Evolutionary conservation across 2,113 vertebrate genomes (phyloP).

Genomic region (Mormyrus lacerda): DNA sequence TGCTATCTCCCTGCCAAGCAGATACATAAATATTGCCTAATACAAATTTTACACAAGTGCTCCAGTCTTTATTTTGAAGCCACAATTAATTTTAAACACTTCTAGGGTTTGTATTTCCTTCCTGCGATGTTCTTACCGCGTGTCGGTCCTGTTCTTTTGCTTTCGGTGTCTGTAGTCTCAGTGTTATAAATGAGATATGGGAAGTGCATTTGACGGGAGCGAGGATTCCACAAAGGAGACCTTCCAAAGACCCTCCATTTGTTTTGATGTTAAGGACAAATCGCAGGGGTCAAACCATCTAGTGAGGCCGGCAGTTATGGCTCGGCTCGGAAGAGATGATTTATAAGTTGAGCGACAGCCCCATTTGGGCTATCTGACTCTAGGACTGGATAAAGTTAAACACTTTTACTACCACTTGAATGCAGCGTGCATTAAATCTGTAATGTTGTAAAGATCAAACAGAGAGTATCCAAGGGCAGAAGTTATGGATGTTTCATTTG

Average conservation of each 20-base stretch:
- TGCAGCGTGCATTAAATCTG: neutral
- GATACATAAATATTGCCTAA: neutral
- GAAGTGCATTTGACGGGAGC: neutral
- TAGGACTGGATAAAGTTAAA: constrained; percentile 1
- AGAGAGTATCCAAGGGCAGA: neutral
- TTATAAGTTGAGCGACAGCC: neutral
- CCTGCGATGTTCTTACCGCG: neutral
- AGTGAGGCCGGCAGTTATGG: neutral
- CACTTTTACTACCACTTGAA: neutral
- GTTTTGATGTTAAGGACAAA: neutral
- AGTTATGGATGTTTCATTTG: neutral
- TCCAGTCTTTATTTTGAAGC: neutral
- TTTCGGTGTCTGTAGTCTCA: neutral
- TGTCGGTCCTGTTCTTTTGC: neutral
- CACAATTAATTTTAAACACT: neutral
- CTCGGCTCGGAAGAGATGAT: neutral
- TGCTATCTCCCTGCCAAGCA: neutral
- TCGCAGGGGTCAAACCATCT: neutral
- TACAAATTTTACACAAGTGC: neutral
- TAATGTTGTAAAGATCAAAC: neutral
- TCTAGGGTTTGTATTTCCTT: neutral
- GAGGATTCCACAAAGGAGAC: neutral
- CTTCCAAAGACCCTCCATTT: neutral
- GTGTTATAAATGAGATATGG: neutral
- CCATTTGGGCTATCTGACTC: neutral